Evolutionary conservation across 92 coral and sea anemone species (phyloP), one percentile per base, ranked within the genome.

Genomic region (Palythoa heliodiscus): DNA sequence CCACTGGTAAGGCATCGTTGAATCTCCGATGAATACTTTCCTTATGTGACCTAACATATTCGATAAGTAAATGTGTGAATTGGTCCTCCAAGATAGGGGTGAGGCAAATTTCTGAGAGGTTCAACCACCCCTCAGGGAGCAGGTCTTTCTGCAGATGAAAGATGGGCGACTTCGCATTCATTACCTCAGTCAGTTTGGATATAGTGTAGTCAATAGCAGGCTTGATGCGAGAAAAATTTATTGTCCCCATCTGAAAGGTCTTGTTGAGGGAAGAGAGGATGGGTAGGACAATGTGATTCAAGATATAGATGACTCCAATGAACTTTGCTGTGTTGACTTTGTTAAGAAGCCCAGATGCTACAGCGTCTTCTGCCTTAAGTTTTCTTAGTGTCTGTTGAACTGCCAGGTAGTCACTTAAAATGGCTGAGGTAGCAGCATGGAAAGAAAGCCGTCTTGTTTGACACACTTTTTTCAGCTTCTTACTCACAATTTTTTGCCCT

Each of bases 1-100:
- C 90, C 20, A 88, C 90, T 73, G 90, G 90, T 71, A 88, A 88
- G 83, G 90, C 90, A 67, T 75, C 75, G 78, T 88, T 84, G 83
- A 88, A 88, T 69, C 91, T 83, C 66, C 67, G 84, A 66, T 88
- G 87, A 78, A 88, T 88, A 60, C 83, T 88, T 68, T 25, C 91
- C 35, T 75, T 75, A 53, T 83, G 91, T 75, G 91, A 88, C n/a
- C 73, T 83, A n/a, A 88, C 87, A 75, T 83, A 83, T 38, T 83
- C 83, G 84, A 15, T 70, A 64, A 88, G 91, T 15, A 83, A 78
- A 84, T 75, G 83, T 54, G 55, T 82, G 72, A 71, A 54, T n/a
- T 39, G 75, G 5, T 71, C 75, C 75, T 71, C 75, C 84, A 83
- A 58, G 84, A 87, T 69, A 66, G 83, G 87, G 80, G 91, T 83